Conservation (phyloP, 2,888 invertebrate genomes). For the Pseudococcus jackbeardsleyi region DNA sequence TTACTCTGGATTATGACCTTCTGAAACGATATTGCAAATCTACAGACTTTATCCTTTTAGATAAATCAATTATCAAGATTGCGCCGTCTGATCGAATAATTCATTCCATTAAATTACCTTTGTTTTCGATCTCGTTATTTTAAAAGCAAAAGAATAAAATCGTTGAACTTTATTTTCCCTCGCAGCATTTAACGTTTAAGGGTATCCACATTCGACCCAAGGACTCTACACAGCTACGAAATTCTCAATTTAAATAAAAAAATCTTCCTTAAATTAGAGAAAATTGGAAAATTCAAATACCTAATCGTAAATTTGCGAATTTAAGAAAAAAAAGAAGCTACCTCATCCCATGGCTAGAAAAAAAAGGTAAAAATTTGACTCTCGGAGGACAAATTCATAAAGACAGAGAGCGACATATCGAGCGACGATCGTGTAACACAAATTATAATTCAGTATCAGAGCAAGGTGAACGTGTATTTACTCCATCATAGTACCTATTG, state of each 20-base stretch:
- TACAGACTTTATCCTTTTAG: not conserved
- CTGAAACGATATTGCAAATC: not conserved
- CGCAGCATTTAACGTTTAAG: not conserved
- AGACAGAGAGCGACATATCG: slow-evolving; percentile 31
- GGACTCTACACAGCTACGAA: not conserved
- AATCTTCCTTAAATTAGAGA: too few species aligned
- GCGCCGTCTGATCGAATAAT: not conserved
- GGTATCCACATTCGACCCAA: not conserved
- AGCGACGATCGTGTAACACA: slow-evolving; percentile 46
- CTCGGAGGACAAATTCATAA: slow-evolving; percentile 41
- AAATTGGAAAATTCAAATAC: too few species aligned
- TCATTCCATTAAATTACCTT: too few species aligned
- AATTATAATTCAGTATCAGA: slow-evolving; percentile 54
- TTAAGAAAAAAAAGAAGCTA: not conserved
- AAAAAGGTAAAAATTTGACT: not conserved
- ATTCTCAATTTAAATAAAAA: too few species aligned
- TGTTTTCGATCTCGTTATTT: too few species aligned
- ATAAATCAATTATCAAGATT: slow-evolving; percentile 39
- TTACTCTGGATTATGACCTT: slow-evolving; percentile 22
- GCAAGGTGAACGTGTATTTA: slow-evolving; percentile 52
- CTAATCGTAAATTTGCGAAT: not conserved
- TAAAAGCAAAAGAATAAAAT: not conserved
- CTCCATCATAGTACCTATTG: slow-evolving; percentile 27
- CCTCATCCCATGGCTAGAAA: not conserved
- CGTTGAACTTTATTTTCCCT: not conserved